Base-by-base conservation (phyloP, 2,888 invertebrate genomes). In the Congeria kusceri region DNA sequence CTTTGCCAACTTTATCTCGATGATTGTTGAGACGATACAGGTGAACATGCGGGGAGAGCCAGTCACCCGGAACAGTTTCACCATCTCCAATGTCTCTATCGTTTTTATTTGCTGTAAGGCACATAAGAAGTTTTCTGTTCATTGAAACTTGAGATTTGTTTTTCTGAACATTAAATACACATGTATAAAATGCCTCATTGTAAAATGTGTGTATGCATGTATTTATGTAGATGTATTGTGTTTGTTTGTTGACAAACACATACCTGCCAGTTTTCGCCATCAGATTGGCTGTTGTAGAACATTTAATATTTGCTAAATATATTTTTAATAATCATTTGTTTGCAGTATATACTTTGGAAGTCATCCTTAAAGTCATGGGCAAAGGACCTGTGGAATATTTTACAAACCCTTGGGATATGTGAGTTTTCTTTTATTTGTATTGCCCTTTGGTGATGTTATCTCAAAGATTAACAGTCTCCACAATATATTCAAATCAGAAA, bases 381-480 rank as follows among this genome's bases (percentile, higher is more conserved):
- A 94, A 96, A 47, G 97, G 97, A 2, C 95, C 96, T 84, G 91
- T 94, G 3, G 95, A 95, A 77, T 97, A 97, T 92, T 95, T 97
- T 77, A 95, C 95, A 80, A 96, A 96, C 56, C 97, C 97, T 0
- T 97, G 97, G 97, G 97, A 97, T 93, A 95, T 96, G 86, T 97
- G 96, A 92, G 97, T 97, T 92, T 93, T 46, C 20, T 27, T 68
- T 64, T 46, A 1, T 13, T 3, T 47, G 20, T 57, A 53, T 53
- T 53, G 39, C 15, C 39, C 15, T 39, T 39, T 39, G 9, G 1
- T 39, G 15, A 39, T 39, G 9, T 13, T 39, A 39, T 32, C 11
- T 7, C 4, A 32, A 32, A 11, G 32, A 4, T 32, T 32, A 32
- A 32, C n/a, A n/a, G n/a, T n/a, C n/a, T n/a, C n/a, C n/a, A n/a